Conservation (phyloP, 2,888 invertebrate genomes). For the Gortyna flavago region DNA sequence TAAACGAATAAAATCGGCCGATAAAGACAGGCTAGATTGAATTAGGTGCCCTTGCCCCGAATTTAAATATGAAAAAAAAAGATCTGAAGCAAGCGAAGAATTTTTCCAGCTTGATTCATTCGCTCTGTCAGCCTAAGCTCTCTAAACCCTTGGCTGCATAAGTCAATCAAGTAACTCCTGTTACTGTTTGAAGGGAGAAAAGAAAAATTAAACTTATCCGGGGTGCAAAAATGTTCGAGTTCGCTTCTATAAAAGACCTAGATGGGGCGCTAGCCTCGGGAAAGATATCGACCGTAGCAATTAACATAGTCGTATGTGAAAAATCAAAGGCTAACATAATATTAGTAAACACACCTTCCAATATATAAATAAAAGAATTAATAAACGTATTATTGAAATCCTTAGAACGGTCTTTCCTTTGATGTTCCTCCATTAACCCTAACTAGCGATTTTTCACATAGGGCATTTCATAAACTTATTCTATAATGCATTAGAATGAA, state of each 20-base stretch:
- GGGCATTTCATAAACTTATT: too few species aligned
- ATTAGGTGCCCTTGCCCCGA: not conserved
- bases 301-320: too few species aligned
- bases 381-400: too few species aligned
- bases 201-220: too few species aligned
- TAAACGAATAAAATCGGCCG: not conserved
- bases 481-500: too few species aligned
- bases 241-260: not conserved
- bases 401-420: too few species aligned
- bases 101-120: not conserved
- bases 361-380: too few species aligned
- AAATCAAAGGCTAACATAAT: too few species aligned
- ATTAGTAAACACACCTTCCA: too few species aligned
- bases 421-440: too few species aligned
- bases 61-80: not conserved
- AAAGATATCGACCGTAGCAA: too few species aligned
- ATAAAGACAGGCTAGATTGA: not conserved
- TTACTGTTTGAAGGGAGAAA: not conserved
- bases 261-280: not conserved
- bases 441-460: too few species aligned
- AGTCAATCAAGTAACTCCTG: not conserved
- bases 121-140: not conserved
- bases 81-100: not conserved
- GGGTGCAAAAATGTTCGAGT: not conserved
- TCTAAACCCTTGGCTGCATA: not conserved